Conservation (phyloP, 2,797 vertebrate species). For the Urosaurus nigricauda region DNA sequence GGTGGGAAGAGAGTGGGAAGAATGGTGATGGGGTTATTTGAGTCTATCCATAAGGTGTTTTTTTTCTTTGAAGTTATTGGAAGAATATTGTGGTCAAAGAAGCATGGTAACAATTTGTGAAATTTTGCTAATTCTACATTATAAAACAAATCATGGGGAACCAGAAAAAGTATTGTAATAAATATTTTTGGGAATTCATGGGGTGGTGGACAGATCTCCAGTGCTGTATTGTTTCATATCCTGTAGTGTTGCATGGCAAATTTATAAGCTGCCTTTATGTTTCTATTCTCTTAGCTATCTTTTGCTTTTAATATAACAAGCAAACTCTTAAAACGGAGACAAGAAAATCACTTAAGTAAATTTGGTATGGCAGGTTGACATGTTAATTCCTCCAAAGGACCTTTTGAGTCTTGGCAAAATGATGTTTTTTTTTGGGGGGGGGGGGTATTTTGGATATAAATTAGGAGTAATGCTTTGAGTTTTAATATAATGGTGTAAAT, state of each 20-base stretch:
- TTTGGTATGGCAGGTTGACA: background rate
- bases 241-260: background rate
- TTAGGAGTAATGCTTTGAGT: background rate
- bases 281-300: background rate
- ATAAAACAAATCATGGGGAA: background rate
- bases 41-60: background rate
- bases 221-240: background rate
- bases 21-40: background rate
- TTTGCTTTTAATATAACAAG: conserved; percentile 1
- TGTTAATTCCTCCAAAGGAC: background rate
- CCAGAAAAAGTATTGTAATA: background rate
- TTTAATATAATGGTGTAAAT: background rate
- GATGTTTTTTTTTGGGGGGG: background rate
- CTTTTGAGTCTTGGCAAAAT: background rate
- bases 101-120: background rate
- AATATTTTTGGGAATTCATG: background rate
- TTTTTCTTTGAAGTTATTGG: background rate
- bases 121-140: conserved; percentile 5
- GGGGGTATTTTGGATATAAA: background rate
- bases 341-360: background rate
- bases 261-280: background rate
- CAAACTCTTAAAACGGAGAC: background rate
- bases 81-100: background rate
- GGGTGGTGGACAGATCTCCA: background rate
- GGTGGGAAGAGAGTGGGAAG: background rate